Evolutionary conservation across 2,888 invertebrate species (phyloP), one percentile per base, ranked within the genome.

Genomic region (Eremobia ochroleuca): DNA sequence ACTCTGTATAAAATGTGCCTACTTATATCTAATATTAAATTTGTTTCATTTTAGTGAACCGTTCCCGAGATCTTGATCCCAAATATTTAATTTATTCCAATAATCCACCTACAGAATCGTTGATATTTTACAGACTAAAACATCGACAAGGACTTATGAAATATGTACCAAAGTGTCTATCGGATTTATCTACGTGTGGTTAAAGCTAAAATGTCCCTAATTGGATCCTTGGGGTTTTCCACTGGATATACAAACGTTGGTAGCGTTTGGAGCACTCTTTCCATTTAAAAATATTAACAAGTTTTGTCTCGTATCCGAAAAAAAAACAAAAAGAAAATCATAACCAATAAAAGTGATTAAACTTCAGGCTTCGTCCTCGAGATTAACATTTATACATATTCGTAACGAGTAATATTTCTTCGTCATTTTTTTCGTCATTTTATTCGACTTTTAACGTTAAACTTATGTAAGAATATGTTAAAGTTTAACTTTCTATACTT

Each of bases 401-500:
- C n/a, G n/a, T n/a, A n/a, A n/a, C n/a, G n/a, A n/a, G n/a, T n/a
- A n/a, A n/a, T n/a, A n/a, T n/a, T n/a, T n/a, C n/a, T n/a, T n/a
- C n/a, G n/a, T n/a, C n/a, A n/a, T n/a, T n/a, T 79, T 71, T 78
- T 79, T 79, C 21, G 18, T 72, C 6, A 69, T 70, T 64, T 66
- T 66, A 78, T 75, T 67, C 49, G 25, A 49, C 21, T 61, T 85
- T 72, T 65, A 61, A 61, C 46, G 18, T 75, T 31, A 43, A 82
- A 55, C n/a, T 70, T 37, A 46, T 25, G 65, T 62, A 65, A 49
- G 72, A 85, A 73, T 77, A 77, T 67, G 65, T 76, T 55, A 58
- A 73, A 83, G 66, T 59, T 79, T 55, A 77, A 85, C 69, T 83
- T 86, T 86, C 71, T 78, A 69, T 37, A 66, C 1, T 55, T 77